Evolutionary conservation across 1,140 invertebrate genomes (phyloP), one percentile per base, ranked within the genome.

Genomic region (Ectropis grisescens): DNA sequence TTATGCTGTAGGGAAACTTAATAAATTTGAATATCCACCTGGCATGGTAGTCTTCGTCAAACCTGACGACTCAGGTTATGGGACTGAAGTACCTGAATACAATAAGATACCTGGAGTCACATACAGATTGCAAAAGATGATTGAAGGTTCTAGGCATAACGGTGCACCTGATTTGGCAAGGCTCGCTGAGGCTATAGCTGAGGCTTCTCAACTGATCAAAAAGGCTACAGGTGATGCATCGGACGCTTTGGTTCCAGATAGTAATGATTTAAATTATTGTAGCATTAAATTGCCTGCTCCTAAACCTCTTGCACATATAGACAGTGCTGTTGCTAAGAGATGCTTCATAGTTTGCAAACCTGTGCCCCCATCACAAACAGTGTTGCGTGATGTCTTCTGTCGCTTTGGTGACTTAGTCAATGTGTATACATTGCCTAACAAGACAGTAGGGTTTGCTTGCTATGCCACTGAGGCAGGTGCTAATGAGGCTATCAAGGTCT

Each of bases 351-450:
- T 92, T 8, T 93, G 88, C 52, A 89, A 92, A 37, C 93, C 92
- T 8, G 85, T 89, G 41, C 89, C 93, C 31, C 91, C 94, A 10
- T 90, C 93, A 1, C 86, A 92, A 32, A 88, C 89, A 46, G 89
- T 93, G 4, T 83, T 97, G 58, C 90, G 91, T 57, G 94, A 97
- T 72, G 88, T 93, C 1, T 97, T 97, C 72, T 93, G 92, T 58
- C 87, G 94, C 53, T 97, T 96, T 83, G 94, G 94, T 1, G 90
- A 93, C 60, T 82, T 97, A 1, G 96, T 96, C 37, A 94, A 96
- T 71, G 93, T 96, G 6, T 97, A 95, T 59, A 88, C 96, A 62
- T 72, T 97, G 38, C 89, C 89, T 27, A 93, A 94, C 62, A 92
- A 92, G 76, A 94, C 91, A 58, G 95, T 93, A 74, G 95, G 95